phyloP scores from a whole-genome alignment of 2,113 vertebrate genomes.

The Excalfactoria chinensis region DNA sequence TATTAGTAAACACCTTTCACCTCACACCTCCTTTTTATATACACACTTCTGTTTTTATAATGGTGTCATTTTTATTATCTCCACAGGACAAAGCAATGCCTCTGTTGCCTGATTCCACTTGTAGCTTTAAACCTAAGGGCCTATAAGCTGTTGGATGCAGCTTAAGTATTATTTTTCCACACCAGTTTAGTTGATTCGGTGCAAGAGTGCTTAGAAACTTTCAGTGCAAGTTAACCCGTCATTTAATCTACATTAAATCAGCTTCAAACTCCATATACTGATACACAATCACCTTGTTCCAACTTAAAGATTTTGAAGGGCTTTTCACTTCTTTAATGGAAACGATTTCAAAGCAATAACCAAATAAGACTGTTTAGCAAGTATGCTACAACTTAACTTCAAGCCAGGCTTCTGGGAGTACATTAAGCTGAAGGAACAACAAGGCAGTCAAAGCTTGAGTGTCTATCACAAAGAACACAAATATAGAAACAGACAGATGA shows the following conservation, averaged over 20 bases:
- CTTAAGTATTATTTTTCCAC: neutral
- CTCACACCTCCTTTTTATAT: neutral
- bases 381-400: neutral
- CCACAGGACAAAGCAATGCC: neutral
- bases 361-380: neutral
- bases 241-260: neutral
- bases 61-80: neutral
- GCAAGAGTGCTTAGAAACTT: neutral
- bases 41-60: neutral
- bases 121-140: neutral
- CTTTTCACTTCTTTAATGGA: neutral
- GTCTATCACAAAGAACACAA: neutral
- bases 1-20: neutral
- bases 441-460: neutral
- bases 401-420: neutral
- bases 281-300: neutral
- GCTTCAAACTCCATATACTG: neutral
- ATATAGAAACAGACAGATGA: neutral
- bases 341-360: neutral
- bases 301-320: neutral
- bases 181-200: neutral
- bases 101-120: neutral
- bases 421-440: neutral
- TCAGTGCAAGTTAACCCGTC: neutral
- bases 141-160: neutral